Percentiles rank a stretch among this genome's conserved stretches.
These are phyloP conservation scores for Pantelozetes paolii DNA, from an alignment of 2,888 invertebrate genomes.

Conservation along the genomic window DNA sequence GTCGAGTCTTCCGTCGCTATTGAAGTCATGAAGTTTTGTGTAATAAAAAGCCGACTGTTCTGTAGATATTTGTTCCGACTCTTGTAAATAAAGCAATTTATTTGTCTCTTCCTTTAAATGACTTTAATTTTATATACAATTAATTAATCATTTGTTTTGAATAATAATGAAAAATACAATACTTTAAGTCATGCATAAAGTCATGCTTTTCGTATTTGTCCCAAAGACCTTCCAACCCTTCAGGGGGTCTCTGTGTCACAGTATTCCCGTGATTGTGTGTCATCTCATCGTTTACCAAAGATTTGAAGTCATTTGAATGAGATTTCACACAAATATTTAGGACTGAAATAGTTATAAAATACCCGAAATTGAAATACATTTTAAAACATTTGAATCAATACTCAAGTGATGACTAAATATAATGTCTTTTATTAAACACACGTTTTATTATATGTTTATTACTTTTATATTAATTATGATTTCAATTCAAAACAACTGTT, in stretches of 20 bases:
- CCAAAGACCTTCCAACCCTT: background rate
- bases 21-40: slow-evolving; percentile 20
- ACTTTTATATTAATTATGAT: background rate
- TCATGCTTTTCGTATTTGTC: background rate
- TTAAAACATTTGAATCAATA: background rate
- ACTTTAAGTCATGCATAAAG: slow-evolving; percentile 15
- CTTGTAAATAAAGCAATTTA: slow-evolving; percentile 1
- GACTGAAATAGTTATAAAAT: background rate
- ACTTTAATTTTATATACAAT: background rate
- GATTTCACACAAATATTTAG: background rate
- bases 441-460: background rate
- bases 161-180: background rate
- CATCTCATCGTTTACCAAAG: background rate
- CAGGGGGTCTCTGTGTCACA: too few species aligned
- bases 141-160: background rate
- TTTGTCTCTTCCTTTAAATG: slow-evolving; percentile 5
- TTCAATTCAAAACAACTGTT: background rate
- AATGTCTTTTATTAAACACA: background rate
- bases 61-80: background rate
- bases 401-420: background rate
- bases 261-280: background rate
- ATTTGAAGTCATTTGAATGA: background rate
- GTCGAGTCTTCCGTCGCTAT: background rate
- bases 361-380: background rate
- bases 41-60: slow-evolving; percentile 6